A percentile compares a stretch with the other conserved stretches of the same genome.
phyloP scores from a whole-genome alignment of 1,140 invertebrate species.

The Magallana angulata region DNA sequence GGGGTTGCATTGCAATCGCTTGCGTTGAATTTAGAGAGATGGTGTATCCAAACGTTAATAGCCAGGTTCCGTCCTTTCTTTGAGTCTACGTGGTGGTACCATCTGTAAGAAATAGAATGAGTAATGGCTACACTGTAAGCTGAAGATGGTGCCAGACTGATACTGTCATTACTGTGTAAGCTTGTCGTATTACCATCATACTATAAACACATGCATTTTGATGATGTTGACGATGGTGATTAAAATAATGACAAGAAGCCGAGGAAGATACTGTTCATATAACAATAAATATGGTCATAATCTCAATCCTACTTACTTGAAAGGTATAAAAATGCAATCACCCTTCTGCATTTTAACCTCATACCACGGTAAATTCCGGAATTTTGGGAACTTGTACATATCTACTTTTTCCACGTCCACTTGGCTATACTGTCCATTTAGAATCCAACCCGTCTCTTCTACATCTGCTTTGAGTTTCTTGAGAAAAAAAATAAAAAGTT shows the following conservation, averaged over 20 bases:
- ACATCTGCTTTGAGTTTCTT: slow-evolving; percentile 66
- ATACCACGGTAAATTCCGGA: slow-evolving; percentile 72
- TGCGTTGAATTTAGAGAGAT: slow-evolving; percentile 67
- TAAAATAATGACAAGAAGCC: too few relatives aligned
- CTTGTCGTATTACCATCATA: too few relatives aligned
- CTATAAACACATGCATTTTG: too few relatives aligned
- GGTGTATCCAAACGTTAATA: slow-evolving; percentile 77
- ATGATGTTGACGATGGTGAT: too few relatives aligned
- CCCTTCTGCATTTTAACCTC: slow-evolving; percentile 72
- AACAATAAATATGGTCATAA: too few relatives aligned
- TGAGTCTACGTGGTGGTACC: slow-evolving; percentile 78
- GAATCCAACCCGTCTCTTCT: slow-evolving; percentile 64
- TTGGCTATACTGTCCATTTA: slow-evolving; percentile 72
- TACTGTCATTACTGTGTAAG: too few relatives aligned
- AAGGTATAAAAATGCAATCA: slow-evolving; percentile 79
- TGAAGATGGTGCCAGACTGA: too few relatives aligned
- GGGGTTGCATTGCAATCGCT: slow-evolving; percentile 52
- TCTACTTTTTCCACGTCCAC: slow-evolving; percentile 77
- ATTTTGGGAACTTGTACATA: slow-evolving; percentile 69
- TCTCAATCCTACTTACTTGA: slow-evolving; percentile 59
- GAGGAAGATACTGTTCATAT: too few relatives aligned
- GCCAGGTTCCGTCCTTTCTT: slow-evolving; percentile 73
- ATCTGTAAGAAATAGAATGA: slow-evolving; percentile 60
- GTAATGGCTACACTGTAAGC: too few relatives aligned
- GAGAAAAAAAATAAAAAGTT: slow-evolving; percentile 19